phyloP scores from a whole-genome alignment of 2,888 invertebrate species.

The Adela reaumurella region DNA sequence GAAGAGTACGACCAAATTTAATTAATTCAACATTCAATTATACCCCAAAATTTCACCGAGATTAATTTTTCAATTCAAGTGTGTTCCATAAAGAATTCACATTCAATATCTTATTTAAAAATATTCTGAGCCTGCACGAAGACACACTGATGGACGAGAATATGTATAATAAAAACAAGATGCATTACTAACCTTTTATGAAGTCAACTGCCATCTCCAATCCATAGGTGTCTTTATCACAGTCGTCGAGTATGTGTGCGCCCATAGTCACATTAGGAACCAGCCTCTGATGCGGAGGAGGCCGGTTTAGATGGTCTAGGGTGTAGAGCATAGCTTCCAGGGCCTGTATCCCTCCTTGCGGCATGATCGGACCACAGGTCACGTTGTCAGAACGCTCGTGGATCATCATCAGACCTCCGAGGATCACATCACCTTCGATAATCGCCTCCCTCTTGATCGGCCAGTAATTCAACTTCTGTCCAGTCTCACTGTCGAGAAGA shows the following conservation, averaged over 20 bases:
- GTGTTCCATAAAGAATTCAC: too few relatives aligned
- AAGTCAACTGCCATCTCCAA: conserved; percentile 95
- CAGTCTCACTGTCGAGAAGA: not conserved
- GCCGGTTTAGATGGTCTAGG: conserved; percentile 73
- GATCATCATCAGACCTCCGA: conserved; percentile 93
- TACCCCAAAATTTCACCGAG: too few relatives aligned
- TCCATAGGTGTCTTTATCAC: conserved; percentile 94
- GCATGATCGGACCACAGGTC: conserved; percentile 92
- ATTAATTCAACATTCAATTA: too few relatives aligned
- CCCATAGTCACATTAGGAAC: conserved; percentile 79
- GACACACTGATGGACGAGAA: too few relatives aligned
- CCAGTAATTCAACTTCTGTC: conserved; percentile 41
- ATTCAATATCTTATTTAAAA: too few relatives aligned
- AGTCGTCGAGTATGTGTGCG: conserved; percentile 88
- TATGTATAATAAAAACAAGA: too few relatives aligned
- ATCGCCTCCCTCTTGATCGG: conserved; percentile 84
- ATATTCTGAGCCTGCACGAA: too few relatives aligned
- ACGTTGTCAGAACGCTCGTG: conserved; percentile 85
- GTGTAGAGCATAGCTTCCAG: conserved; percentile 92
- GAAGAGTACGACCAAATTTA: too few relatives aligned
- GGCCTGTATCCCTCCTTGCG: conserved; percentile 76
- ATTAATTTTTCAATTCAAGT: too few relatives aligned
- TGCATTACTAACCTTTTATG: conserved; percentile 83
- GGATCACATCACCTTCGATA: conserved; percentile 81
- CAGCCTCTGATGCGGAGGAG: conserved; percentile 46